Evolutionary conservation across 1,140 invertebrate species (phyloP), one percentile per base, ranked within the genome.

Genomic region (Caenorhabditis brenneri): DNA sequence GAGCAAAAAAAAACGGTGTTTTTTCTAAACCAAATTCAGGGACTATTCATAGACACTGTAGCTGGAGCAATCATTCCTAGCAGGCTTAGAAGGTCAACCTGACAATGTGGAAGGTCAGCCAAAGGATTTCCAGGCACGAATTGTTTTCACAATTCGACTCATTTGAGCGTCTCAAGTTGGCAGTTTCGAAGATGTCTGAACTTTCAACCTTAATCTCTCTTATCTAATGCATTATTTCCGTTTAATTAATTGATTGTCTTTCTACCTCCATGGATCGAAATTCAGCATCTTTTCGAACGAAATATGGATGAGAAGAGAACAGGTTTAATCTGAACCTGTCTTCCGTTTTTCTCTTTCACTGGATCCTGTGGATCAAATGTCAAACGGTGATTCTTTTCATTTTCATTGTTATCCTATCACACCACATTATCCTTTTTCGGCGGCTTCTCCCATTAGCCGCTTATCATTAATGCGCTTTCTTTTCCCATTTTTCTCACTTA

Each of bases 311-410:
- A 15, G 36, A 36, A 65, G 4, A 46, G 36, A 74, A 74, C 65
- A 74, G 65, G 65, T 74, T 74, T 74, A 16, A 65, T 36, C 7
- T 19, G 31, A 65, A 74, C 65, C 65, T 74, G 65, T 74, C 65
- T 24, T 4, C 36, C 33, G 22, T 24, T n/a, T 24, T 42, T 12
- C 19, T 31, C 5, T 42, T 42, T 42, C 39, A 42, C 9, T n/a
- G n/a, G n/a, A n/a, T n/a, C n/a, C 7, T 19, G 0, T 74, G 65
- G 65, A 55, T 74, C 65, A 74, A 74, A 74, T 42, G 65, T 74
- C 65, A 74, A 74, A 74, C 65, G 65, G 65, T 74, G 65, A 74
- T 74, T 55, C 15, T 12, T 42, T 12, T 12, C 36, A 2, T 74
- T 42, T 42, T 46, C 58, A 65, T 65, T 65, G 58, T 65, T 65